Evolutionary conservation across 2,113 vertebrate genomes (phyloP).

Genomic region (Lepus timidus): DNA sequence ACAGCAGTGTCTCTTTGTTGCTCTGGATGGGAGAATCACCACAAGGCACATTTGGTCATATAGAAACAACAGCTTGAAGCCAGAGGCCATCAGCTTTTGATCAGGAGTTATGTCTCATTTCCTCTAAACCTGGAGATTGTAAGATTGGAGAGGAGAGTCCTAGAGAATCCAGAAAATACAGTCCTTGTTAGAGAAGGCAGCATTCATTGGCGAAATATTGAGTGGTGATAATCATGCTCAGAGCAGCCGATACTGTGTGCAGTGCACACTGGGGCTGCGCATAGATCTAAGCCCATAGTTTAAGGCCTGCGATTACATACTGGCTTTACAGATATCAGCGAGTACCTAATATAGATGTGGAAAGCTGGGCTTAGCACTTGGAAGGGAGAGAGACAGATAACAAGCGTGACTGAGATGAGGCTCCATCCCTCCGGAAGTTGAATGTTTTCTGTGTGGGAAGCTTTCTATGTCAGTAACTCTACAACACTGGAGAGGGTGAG

Average conservation of each 20-base stretch:
- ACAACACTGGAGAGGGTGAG: not conserved
- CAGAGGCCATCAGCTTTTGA: not conserved
- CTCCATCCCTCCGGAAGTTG: not conserved
- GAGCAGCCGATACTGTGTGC: not conserved
- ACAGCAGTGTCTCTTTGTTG: not conserved
- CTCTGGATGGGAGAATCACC: not conserved
- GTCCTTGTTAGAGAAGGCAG: conserved; percentile 42
- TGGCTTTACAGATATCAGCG: not conserved
- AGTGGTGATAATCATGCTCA: conserved; percentile 20
- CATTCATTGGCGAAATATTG: conserved; percentile 44
- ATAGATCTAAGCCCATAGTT: conserved; percentile 14
- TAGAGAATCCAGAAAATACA: conserved; percentile 45
- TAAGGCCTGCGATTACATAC: conserved; percentile 26
- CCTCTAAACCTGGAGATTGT: conserved; percentile 46
- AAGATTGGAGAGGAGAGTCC: conserved; percentile 9
- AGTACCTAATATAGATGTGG: not conserved
- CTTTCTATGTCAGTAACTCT: not conserved
- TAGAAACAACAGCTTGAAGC: not conserved
- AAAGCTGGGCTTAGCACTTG: conserved; percentile 5
- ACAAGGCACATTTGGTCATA: not conserved
- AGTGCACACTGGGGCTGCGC: not conserved
- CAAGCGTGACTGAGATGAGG: not conserved
- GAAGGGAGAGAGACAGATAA: not conserved
- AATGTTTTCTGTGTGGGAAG: not conserved
- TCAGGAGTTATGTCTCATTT: conserved; percentile 50